A percentile compares a stretch with the other conserved stretches of the same genome.
Evolutionary conservation across 2,797 vertebrate genomes (phyloP).

Genomic region (Bovichtus variegatus): DNA sequence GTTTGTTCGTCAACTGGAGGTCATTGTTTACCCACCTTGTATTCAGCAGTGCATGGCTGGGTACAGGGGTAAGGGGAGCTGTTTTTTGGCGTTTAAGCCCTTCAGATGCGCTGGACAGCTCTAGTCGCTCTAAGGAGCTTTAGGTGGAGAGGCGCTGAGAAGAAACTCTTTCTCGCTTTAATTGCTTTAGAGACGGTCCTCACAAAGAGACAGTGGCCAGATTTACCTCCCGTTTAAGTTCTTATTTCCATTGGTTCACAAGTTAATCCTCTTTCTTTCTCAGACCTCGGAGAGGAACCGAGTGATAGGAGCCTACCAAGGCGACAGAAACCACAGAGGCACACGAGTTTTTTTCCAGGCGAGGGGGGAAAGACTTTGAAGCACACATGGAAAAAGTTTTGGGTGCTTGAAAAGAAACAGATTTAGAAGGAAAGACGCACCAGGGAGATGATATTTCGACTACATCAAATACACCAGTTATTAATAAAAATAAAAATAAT

Average conservation of each 20-base stretch:
- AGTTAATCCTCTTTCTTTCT: slow-evolving; percentile 97
- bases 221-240: slow-evolving; percentile 98
- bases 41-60: slow-evolving; percentile 54
- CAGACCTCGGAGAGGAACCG: slow-evolving; percentile 84
- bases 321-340: slow-evolving; percentile 67
- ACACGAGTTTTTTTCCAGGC: slow-evolving; percentile 60
- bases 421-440: background rate
- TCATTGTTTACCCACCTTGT: slow-evolving; percentile 64
- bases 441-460: background rate
- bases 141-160: slow-evolving; percentile 92
- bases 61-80: slow-evolving; percentile 78
- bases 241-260: slow-evolving; percentile 98
- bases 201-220: slow-evolving; percentile 95
- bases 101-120: slow-evolving; percentile 91
- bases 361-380: slow-evolving; percentile 41
- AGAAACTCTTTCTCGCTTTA: slow-evolving; percentile 97
- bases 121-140: slow-evolving; percentile 92
- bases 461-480: background rate
- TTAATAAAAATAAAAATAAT: slow-evolving; percentile 7
- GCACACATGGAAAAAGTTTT: slow-evolving; percentile 38
- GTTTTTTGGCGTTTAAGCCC: slow-evolving; percentile 87
- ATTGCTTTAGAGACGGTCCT: slow-evolving; percentile 97
- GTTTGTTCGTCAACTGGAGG: slow-evolving; percentile 36
- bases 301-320: slow-evolving; percentile 74
- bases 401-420: slow-evolving; percentile 19